phyloP scores from a whole-genome alignment of 1,140 invertebrate species.

The Leptopilina clavipes region DNA sequence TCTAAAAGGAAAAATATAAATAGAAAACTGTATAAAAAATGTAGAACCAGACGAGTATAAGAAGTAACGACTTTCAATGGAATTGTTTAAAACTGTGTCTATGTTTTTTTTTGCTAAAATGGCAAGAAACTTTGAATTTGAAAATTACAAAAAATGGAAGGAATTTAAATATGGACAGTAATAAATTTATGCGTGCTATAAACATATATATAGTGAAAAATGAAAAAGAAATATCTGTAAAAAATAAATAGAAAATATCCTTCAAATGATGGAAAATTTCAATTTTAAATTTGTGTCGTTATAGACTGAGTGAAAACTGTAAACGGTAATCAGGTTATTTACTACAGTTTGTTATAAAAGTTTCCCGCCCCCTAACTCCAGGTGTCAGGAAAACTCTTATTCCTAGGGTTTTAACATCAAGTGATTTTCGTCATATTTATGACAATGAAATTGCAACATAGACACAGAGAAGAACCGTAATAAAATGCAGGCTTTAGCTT shows the following conservation, averaged over 20 bases:
- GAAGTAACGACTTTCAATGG: not conserved
- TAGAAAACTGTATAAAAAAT: not conserved
- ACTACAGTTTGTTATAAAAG: not conserved
- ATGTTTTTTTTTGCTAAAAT: too few relatives aligned
- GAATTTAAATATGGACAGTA: too few relatives aligned
- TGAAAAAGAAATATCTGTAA: too few relatives aligned
- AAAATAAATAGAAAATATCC: not conserved
- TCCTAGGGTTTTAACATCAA: not conserved
- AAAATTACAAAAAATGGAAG: too few relatives aligned
- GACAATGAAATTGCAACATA: not conserved
- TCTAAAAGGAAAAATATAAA: not conserved
- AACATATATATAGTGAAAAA: too few relatives aligned
- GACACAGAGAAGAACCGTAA: not conserved
- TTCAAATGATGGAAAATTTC: not conserved
- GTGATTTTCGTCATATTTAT: not conserved
- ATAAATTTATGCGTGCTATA: too few relatives aligned
- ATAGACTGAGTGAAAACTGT: not conserved
- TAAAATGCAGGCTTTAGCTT: not conserved
- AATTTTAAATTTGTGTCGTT: not conserved
- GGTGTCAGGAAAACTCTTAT: not conserved
- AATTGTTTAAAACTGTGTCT: too few relatives aligned
- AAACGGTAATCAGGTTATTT: not conserved
- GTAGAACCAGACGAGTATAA: not conserved
- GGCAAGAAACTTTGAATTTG: too few relatives aligned
- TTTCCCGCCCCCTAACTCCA: not conserved